Evolutionary conservation across 1,140 invertebrate species (phyloP).

Genomic region (Asbolus verrucosus): DNA sequence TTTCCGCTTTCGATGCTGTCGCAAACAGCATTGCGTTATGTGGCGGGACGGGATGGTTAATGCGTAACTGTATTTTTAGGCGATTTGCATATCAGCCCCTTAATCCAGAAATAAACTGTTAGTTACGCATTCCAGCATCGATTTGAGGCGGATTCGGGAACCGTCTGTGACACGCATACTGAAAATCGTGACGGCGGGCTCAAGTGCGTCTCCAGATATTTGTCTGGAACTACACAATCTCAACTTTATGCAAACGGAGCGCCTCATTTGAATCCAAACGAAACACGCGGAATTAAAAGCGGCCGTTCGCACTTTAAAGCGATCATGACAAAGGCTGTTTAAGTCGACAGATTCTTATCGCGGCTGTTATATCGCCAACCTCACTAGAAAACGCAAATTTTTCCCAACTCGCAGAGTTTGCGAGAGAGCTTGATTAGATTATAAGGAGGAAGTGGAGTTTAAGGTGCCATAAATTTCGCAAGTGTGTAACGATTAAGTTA

Average conservation of each 20-base stretch:
- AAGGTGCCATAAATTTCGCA: no score
- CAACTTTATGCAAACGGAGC: constrained; percentile 1
- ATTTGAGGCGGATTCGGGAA: constrained; percentile 43
- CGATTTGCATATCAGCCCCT: constrained; percentile 47
- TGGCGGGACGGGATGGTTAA: neutral
- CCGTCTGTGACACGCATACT: constrained; percentile 40
- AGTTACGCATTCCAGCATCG: constrained; percentile 50
- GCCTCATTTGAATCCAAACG: constrained; percentile 32
- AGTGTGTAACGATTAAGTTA: no score
- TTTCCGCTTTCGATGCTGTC: no score
- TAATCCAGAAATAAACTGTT: constrained; percentile 53
- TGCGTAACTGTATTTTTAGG: constrained; percentile 38
- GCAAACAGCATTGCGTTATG: neutral
- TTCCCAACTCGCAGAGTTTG: no score
- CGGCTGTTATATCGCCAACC: neutral
- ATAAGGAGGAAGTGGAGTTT: no score
- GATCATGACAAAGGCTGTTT: neutral
- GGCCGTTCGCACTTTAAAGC: constrained; percentile 3
- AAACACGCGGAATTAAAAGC: constrained; percentile 27
- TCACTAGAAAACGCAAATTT: constrained; percentile 13
- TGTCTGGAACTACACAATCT: constrained; percentile 17
- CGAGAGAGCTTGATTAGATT: no score
- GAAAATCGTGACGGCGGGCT: constrained; percentile 29
- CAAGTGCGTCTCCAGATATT: constrained; percentile 34
- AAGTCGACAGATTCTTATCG: constrained; percentile 9